Conservation (phyloP, 2,113 vertebrate genomes). For the Hypanus sabinus region DNA sequence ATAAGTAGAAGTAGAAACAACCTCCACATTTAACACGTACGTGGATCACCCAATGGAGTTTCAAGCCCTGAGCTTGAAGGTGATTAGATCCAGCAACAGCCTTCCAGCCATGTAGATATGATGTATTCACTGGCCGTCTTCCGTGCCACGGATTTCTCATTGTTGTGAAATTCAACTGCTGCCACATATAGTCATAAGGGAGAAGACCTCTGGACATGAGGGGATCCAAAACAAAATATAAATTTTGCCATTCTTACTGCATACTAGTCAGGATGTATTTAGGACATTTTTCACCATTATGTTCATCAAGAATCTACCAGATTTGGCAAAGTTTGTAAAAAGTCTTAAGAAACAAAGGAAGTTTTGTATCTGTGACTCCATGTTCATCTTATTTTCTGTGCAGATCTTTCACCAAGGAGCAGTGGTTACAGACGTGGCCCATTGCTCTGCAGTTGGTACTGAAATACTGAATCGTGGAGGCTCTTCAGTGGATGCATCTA, state of each 20-base stretch:
- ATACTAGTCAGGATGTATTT: no score
- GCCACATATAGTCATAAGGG: neutral
- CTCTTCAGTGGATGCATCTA: slow-evolving; percentile 87
- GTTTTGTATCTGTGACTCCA: neutral
- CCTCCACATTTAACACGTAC: no score
- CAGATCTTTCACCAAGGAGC: slow-evolving; percentile 85
- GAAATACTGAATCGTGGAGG: slow-evolving; percentile 73
- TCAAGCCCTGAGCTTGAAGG: no score
- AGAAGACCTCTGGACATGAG: neutral
- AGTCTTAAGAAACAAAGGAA: neutral
- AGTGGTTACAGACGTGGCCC: slow-evolving; percentile 80
- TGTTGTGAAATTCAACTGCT: neutral
- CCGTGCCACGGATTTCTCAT: no score
- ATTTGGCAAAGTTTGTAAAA: neutral
- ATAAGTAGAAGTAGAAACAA: no score
- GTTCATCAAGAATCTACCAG: neutral
- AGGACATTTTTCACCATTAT: neutral
- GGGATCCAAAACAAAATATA: neutral
- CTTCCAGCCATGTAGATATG: no score
- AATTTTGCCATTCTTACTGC: neutral
- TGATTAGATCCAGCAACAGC: no score
- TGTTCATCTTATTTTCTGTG: neutral
- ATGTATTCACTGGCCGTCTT: no score
- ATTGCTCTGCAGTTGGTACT: slow-evolving; percentile 79
- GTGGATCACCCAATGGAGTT: no score